Base-by-base conservation (phyloP, 2,888 invertebrate genomes). In the Toxonevra muliebris region DNA sequence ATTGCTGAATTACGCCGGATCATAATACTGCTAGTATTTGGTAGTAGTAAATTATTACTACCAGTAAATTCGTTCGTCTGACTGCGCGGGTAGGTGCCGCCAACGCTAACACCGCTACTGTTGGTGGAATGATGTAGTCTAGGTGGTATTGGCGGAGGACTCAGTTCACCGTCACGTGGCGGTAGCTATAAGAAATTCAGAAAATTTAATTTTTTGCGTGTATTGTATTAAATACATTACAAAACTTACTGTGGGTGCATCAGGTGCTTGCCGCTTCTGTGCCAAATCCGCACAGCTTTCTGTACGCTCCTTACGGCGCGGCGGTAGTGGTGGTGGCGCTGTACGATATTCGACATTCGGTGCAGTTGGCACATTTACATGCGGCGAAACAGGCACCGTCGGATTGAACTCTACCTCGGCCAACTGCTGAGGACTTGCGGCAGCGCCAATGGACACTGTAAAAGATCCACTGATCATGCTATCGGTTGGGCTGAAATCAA, bases 81-180 rank as follows among this genome's bases (percentile, higher is more conserved):
- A 61, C 74, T 74, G 64, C 76, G 76, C 53, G 72, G 74, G 73
- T 68, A 74, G 66, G 76, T 62, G 66, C 73, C 68, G 71, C 70
- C 76, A 30, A 7, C 30, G 30, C 30, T 7, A 30, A 7, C 30
- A 7, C 30, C 30, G 30, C 30, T 30, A 30, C 30, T 30, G 30
- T 30, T 30, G 30, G 30, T 30, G 79, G 77, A 78, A 76, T 81
- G 75, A 74, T 76, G 55, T 20, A 61, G 65, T 75, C 90, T 86
- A 12, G 91, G 91, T 54, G 91, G 91, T 73, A 89, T 87, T 61
- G 91, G 91, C 10, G 91, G 90, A 50, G 91, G 90, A 75, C 89
- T 88, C 60, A 87, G 86, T 79, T 91, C 91, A 69, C 91, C 87
- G 79, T 91, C 91, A 69, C 91, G 87, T 9, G 90, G 91, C 61